Evolutionary conservation across 2,888 invertebrate species (phyloP), one percentile per base, ranked within the genome.

Genomic region (Diarsia brunnea): DNA sequence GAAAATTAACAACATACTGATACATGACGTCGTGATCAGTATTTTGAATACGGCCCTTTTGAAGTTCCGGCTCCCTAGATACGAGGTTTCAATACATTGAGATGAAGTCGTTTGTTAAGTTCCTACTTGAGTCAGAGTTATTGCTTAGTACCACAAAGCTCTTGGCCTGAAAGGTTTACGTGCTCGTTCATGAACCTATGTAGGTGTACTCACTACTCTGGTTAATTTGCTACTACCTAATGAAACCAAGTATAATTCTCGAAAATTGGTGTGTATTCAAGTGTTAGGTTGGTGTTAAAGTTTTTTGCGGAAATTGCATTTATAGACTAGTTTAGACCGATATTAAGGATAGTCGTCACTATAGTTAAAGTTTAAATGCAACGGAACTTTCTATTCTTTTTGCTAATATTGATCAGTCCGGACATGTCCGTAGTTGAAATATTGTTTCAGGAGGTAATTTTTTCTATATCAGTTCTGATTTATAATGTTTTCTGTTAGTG

Each of bases 1-100:
- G 94, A 95, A 95, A 95, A 95, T 95, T 94, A 95, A 94, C 94
- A 94, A 93, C 93, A 93, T 91, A 93, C 93, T 92, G 92, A 93
- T 94, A 94, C 92, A 91, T 92, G 91, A 92, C 93, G 92, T 91
- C 91, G 91, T 93, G 91, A 93, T 94, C 93, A 93, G 92, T 91
- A 92, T 92, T 93, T 92, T 92, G 91, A 91, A 91, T 90, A 90
- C 89, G 89, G 90, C 91, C 92, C 92, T 92, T 93, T 93, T 91
- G 88, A 91, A 91, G 91, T 91, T 90, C 91, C 90, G 88, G 89
- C 87, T 89, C 89, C 89, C 90, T 89, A 89, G 89, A 88, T 82
- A 63, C 38, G 31, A 79, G 64, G 55, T 71, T 86, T 79, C 65
- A 84, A 72, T 65, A 71, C 73, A 84, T 75, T 73, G 73, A 53